Conservation (phyloP, 2,888 invertebrate genomes). For the Hedya salicella region DNA sequence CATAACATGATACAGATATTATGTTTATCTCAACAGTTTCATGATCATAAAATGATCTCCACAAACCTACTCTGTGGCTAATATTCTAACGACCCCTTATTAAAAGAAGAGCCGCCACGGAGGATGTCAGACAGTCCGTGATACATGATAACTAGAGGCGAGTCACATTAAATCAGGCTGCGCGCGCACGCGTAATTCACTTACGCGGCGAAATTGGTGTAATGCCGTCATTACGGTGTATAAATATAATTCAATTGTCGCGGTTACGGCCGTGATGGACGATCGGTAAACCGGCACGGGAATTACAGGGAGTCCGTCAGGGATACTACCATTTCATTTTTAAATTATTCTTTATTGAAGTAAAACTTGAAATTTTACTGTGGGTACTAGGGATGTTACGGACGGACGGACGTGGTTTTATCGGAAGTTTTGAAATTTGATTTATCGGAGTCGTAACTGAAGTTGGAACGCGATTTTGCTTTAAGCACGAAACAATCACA, state of each 20-base stretch:
- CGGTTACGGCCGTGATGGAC: conserved; percentile 41
- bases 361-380: neutral
- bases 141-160: conserved; percentile 82
- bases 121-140: conserved; percentile 69
- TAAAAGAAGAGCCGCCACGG: conserved; percentile 71
- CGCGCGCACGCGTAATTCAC: conserved; percentile 69
- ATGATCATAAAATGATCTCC: too few species aligned
- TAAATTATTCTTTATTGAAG: too few species aligned
- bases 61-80: conserved; percentile 63
- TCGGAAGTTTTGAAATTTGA: too few species aligned
- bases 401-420: too few species aligned
- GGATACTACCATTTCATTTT: conserved; percentile 33
- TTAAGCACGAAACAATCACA: too few species aligned
- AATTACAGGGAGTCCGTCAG: conserved; percentile 13
- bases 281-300: conserved; percentile 33
- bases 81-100: conserved; percentile 71
- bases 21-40: too few species aligned
- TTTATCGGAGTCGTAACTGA: too few species aligned
- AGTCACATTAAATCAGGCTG: conserved; percentile 71
- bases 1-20: too few species aligned
- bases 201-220: conserved; percentile 66
- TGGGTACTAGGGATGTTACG: too few species aligned
- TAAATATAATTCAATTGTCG: conserved; percentile 65
- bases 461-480: too few species aligned
- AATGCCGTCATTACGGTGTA: conserved; percentile 67